These are phyloP conservation scores for Portevinia maculata DNA, from an alignment of 2,888 invertebrate genomes.

Conservation along the genomic window DNA sequence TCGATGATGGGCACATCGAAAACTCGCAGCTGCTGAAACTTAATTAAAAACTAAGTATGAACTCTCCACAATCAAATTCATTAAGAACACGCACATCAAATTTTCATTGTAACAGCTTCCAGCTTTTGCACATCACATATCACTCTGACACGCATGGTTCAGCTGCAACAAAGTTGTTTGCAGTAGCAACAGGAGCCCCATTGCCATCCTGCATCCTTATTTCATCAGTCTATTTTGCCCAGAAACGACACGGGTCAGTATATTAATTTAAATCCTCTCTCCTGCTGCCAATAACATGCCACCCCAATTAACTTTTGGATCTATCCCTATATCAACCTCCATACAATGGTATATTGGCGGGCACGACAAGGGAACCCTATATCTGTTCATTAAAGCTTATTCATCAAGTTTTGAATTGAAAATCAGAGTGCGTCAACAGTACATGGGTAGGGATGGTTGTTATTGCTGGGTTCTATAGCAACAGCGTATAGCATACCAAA, in stretches of 20 bases:
- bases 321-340: slow-evolving; percentile 31
- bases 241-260: slow-evolving; percentile 69
- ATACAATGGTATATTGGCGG: slow-evolving; percentile 12
- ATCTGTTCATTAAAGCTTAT: slow-evolving; percentile 74
- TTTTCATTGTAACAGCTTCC: slow-evolving; percentile 71
- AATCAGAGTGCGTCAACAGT: slow-evolving; percentile 73
- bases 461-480: not conserved
- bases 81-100: slow-evolving; percentile 65
- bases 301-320: slow-evolving; percentile 72
- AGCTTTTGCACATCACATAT: slow-evolving; percentile 59
- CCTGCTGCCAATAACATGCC: slow-evolving; percentile 71
- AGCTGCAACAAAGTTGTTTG: slow-evolving; percentile 58
- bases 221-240: slow-evolving; percentile 43
- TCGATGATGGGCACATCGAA: not conserved
- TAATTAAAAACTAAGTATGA: slow-evolving; percentile 69
- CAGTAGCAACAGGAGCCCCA: slow-evolving; percentile 20
- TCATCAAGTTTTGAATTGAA: slow-evolving; percentile 74
- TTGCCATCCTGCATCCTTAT: slow-evolving; percentile 23
- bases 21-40: slow-evolving; percentile 59
- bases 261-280: slow-evolving; percentile 73
- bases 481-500: not conserved
- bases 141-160: slow-evolving; percentile 65
- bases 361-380: slow-evolving; percentile 4
- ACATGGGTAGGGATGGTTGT: slow-evolving; percentile 24
- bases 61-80: slow-evolving; percentile 54